Conservation (phyloP, 2,888 invertebrate species). For the Gandaritis pyraliata region DNA sequence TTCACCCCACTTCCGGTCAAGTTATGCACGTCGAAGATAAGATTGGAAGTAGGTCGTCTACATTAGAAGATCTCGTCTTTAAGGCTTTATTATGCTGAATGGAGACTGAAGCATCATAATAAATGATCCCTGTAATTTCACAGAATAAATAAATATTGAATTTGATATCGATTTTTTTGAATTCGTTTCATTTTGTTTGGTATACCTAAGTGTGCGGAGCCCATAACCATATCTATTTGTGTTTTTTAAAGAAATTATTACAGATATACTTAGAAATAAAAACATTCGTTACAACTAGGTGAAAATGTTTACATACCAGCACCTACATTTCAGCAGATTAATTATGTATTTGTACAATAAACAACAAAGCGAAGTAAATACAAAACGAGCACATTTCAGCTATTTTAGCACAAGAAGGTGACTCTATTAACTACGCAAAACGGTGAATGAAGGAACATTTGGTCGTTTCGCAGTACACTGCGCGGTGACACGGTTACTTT, state of each 20-base stretch:
- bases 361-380: slow-evolving; percentile 21
- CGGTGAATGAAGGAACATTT: too few species aligned
- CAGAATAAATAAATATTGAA: too few species aligned
- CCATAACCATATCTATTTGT: too few species aligned
- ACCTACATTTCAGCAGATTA: slow-evolving; percentile 16
- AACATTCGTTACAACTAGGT: slow-evolving; percentile 12
- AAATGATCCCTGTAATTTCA: too few species aligned
- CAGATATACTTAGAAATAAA: background rate
- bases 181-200: background rate
- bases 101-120: too few species aligned
- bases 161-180: too few species aligned
- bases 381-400: background rate
- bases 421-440: slow-evolving; percentile 1
- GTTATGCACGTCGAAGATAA: slow-evolving; percentile 40
- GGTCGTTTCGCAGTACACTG: too few species aligned
- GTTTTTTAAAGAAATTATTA: background rate
- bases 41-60: slow-evolving; percentile 11
- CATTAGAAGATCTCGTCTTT: too few species aligned
- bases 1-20: slow-evolving; percentile 51
- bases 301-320: slow-evolving; percentile 24
- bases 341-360: slow-evolving; percentile 26
- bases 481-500: background rate
- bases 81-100: too few species aligned
- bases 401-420: slow-evolving; percentile 14
- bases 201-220: too few species aligned